Base-by-base conservation (phyloP, 2,888 invertebrate species). In the Aricia artaxerxes region DNA sequence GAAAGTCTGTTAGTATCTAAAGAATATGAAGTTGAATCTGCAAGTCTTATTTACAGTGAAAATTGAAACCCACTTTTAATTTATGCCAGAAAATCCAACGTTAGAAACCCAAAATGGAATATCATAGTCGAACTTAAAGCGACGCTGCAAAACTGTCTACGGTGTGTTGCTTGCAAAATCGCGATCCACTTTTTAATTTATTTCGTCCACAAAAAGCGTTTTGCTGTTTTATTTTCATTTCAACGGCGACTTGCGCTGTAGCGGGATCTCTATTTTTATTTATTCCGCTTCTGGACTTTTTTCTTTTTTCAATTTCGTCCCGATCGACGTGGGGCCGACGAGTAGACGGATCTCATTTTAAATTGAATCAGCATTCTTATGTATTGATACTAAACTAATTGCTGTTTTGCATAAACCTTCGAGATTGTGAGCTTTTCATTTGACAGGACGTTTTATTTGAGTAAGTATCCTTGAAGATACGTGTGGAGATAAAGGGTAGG, bases 231-330 rank as follows among this genome's bases (percentile, higher is more conserved):
- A 93, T 94, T 94, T 94, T 88, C 93, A 92, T 93, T 94, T 94
- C 94, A 92, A 92, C 94, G 92, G 90, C 90, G 93, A 94, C 93
- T 94, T 94, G 93, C 93, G 91, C 92, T 92, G 92, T 92, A 93
- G 93, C 92, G 92, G 93, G 89, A 91, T 93, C 91, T 93, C 93
- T 94, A 94, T 94, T 94, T 94, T 94, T 94, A 92, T 94, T 94
- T 94, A 92, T 93, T 92, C 91, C 89, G 84, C 88, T 86, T 84
- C 88, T 86, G 83, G 84, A 84, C 85, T 88, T 86, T 91, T 91
- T 90, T 88, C 87, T 87, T 90, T 91, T 94, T 94, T 93, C 91
- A 93, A 92, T 94, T 93, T 92, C 89, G 90, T 86, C 85, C 85
- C 91, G 92, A 93, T 93, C 93, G 92, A 91, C 92, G 90, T 89